phyloP scores from a whole-genome alignment of 2,888 invertebrate species.

The Bimastos eiseni region DNA sequence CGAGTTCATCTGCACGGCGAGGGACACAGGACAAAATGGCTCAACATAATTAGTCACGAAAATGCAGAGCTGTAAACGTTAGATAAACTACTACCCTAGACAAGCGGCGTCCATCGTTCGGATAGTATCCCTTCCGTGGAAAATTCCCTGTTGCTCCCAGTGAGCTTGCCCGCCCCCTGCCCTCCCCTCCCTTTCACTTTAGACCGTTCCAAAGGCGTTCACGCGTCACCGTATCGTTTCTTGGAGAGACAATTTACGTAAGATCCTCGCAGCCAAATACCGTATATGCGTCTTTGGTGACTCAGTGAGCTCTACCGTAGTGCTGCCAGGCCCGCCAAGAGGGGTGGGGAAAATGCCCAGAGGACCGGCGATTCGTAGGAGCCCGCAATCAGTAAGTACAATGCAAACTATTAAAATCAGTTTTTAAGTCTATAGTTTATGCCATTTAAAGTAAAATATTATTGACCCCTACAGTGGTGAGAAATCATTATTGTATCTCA shows the following conservation, averaged over 20 bases:
- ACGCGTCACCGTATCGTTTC: not conserved
- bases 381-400: too few species aligned
- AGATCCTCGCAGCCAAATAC: not conserved
- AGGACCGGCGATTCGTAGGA: too few species aligned
- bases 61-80: not conserved
- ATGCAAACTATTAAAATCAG: too few species aligned
- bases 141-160: not conserved
- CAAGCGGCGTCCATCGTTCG: not conserved
- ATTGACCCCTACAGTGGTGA: too few species aligned
- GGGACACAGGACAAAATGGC: not conserved
- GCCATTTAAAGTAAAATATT: too few species aligned
- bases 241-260: not conserved
- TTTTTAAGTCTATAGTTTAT: too few species aligned
- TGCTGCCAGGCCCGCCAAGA: not conserved
- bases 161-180: not conserved
- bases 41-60: not conserved
- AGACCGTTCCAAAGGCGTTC: not conserved
- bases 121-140: not conserved
- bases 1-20: not conserved
- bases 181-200: not conserved
- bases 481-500: too few species aligned
- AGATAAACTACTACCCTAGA: not conserved
- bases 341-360: too few species aligned
- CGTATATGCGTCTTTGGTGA: not conserved
- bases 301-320: not conserved